Base-by-base conservation (phyloP, 2,888 invertebrate genomes). In the Odontomyia ornata region DNA sequence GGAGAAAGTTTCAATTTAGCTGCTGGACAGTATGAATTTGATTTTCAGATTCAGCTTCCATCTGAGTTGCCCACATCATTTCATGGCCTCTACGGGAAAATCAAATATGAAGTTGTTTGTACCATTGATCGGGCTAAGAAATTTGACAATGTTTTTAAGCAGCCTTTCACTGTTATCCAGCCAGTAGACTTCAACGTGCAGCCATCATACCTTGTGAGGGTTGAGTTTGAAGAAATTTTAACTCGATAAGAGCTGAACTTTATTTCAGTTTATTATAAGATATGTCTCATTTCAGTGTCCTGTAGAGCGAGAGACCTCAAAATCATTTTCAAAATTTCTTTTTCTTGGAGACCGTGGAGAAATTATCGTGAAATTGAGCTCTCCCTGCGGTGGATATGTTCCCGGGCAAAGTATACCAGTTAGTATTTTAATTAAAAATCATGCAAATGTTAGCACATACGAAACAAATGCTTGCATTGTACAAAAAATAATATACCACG, bases 111-210 rank as follows among this genome's bases (percentile, higher is more conserved):
- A 15, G 90, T 94, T 9, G 93, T 92, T 83, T 91, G 93, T 13
- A 91, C 90, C 0, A 88, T 96, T 25, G 95, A 96, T 85, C 89
- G 94, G 11, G 94, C 95, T 1, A 94, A 94, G 92, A 94, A 94
- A 81, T 93, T 93, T 85, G 94, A 96, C 85, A 93, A 94, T 81
- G 93, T 92, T 79, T 91, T 91, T n/a, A 93, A 93, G 84, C 89
- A 90, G 83, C 91, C 91, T 3, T 94, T 95, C 82, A 93, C 92
- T 62, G 91, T 95, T 15, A 89, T 93, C 75, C 91, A 92, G 79
- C 90, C 91, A n/a, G 87, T 94, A 81, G 94, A 95, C 86, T 88
- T 95, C 79, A 95, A 95, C 86, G 87, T 89, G 80, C 27, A 36
- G 4, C 36, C 65, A 5, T 11, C 30, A 21, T 65, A 36, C 21